Conservation (phyloP, 2,797 vertebrate genomes). For the Scleropages formosus region DNA sequence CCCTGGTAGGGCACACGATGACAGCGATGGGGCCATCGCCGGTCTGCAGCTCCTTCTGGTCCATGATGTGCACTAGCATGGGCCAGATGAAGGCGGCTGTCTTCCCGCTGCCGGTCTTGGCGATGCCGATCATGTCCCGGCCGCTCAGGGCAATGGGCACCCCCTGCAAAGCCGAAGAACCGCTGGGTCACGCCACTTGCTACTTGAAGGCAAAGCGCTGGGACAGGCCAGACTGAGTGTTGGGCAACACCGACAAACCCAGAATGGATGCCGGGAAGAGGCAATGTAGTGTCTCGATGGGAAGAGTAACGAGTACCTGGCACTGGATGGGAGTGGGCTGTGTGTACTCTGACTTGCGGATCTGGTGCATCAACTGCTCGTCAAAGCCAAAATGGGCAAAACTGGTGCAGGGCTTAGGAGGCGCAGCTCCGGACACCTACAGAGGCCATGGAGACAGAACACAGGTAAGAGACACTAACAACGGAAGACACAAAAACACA, state of each 20-base stretch:
- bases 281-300: neutral
- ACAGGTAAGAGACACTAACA: neutral
- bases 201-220: too few species aligned
- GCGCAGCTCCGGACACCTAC: constrained; percentile 92
- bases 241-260: too few species aligned
- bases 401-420: constrained; percentile 90
- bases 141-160: constrained; percentile 93
- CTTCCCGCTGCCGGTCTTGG: constrained; percentile 97
- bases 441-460: neutral
- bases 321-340: constrained; percentile 98
- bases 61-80: constrained; percentile 98
- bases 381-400: constrained; percentile 97
- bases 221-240: too few species aligned
- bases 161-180: constrained; percentile 67
- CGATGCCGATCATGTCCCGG: constrained; percentile 97
- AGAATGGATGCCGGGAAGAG: too few species aligned
- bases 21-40: constrained; percentile 95
- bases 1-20: constrained; percentile 93
- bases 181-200: too few species aligned
- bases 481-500: too few species aligned
- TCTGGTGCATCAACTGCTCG: constrained; percentile 96
- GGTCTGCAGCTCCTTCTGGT: constrained; percentile 90
- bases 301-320: constrained; percentile 70
- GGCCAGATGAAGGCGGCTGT: constrained; percentile 99
- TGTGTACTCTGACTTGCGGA: constrained; percentile 97